Evolutionary conservation across 2,888 invertebrate genomes (phyloP), one percentile per base, ranked within the genome.

Genomic region (Bedellia somnulentella): DNA sequence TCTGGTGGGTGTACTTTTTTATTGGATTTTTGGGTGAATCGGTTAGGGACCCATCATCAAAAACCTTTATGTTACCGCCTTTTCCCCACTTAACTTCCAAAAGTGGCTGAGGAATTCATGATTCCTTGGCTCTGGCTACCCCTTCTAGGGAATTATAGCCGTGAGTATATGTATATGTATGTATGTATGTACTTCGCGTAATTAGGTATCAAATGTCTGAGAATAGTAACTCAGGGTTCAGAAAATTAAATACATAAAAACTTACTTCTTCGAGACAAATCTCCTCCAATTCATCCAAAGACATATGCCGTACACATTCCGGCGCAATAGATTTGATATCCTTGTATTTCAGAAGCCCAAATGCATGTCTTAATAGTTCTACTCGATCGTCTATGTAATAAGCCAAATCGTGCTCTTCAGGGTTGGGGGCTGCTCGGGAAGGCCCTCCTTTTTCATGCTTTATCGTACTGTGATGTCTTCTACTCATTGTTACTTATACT

Each of bases 291-390:
- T 80, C 78, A 36, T 77, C 77, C 30, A 78, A 44, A 5, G 63
- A 53, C 15, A 76, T 51, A 30, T 62, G 50, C 25, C 62, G 46
- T 3, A 76, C 57, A 30, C 77, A 79, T 6, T 76, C 71, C 0
- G 82, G 82, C 0, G 80, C 77, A 47, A 82, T 63, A 4, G 77
- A 64, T 32, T 71, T 70, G 4, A 82, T 49, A 15, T 82, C 80
- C 40, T 80, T 81, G 1, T 64, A 62, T 38, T 79, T 81, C 0
- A 82, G 41, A 1, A 78, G 58, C 0, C 76, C 70, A 53, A 83
- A 82, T 2, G 80, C 70, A 52, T 82, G 81, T 15, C 80, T 79
- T 47, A 81, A 77, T 11, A 82, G 41, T 38, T 81, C 82, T 0
- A 82, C 70, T 11, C 81, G 52, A 38, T 82, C 83, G 36, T 30